Conservation (phyloP, 2,888 invertebrate species). For the Agrochola lychnidis region DNA sequence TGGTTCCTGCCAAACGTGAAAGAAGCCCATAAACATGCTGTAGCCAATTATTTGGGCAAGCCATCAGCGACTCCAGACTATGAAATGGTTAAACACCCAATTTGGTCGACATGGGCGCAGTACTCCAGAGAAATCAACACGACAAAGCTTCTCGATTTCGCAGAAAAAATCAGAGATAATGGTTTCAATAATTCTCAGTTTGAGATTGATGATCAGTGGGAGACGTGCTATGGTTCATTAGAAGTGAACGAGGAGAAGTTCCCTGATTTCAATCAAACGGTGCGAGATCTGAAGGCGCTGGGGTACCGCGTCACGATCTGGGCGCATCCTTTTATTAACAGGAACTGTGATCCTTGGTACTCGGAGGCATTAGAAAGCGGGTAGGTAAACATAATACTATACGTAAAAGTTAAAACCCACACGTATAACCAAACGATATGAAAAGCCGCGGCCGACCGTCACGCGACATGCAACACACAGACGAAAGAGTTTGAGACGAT, state of each 20-base stretch:
- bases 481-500: no score
- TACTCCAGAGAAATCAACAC: slow-evolving; percentile 92
- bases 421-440: background rate
- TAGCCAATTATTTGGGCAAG: slow-evolving; percentile 91
- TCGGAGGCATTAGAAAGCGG: slow-evolving; percentile 89
- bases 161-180: slow-evolving; percentile 91
- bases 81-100: slow-evolving; percentile 94
- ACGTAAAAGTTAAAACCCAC: background rate
- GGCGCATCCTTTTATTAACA: slow-evolving; percentile 96
- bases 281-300: slow-evolving; percentile 90
- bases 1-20: slow-evolving; percentile 91
- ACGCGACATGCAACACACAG: no score
- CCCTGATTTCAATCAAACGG: slow-evolving; percentile 91
- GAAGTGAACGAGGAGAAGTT: slow-evolving; percentile 93
- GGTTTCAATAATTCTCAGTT: slow-evolving; percentile 94
- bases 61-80: slow-evolving; percentile 92
- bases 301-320: slow-evolving; percentile 95
- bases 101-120: slow-evolving; percentile 97
- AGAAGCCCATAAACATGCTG: slow-evolving; percentile 91
- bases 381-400: slow-evolving; percentile 75
- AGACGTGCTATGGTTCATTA: slow-evolving; percentile 95
- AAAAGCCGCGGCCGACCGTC: no score
- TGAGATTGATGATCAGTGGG: slow-evolving; percentile 97
- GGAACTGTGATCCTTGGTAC: slow-evolving; percentile 92
- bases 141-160: slow-evolving; percentile 91